These are phyloP conservation scores for Lymantria dispar DNA, from an alignment of 2,888 invertebrate species.

Conservation along the genomic window DNA sequence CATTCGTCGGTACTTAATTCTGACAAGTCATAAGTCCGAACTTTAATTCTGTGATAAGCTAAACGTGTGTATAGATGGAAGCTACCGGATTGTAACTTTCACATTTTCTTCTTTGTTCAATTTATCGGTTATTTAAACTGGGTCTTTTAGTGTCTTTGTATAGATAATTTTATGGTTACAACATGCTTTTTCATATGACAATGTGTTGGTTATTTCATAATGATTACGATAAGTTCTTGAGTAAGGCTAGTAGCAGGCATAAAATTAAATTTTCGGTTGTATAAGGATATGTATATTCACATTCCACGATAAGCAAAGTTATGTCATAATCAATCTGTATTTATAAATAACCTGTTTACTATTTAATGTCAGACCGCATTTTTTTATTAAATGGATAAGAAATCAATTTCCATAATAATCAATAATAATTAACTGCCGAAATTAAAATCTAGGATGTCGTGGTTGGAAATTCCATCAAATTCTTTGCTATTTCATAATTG, in stretches of 20 bases:
- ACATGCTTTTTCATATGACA: conserved; percentile 9
- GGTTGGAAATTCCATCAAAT: too few relatives aligned
- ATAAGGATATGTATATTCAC: not conserved
- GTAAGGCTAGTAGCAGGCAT: not conserved
- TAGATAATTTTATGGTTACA: conserved; percentile 28
- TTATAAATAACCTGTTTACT: too few relatives aligned
- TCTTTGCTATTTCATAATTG: too few relatives aligned
- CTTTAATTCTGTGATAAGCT: conserved; percentile 77
- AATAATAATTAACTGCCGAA: too few relatives aligned
- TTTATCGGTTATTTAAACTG: conserved; percentile 33
- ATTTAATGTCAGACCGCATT: too few relatives aligned
- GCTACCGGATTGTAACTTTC: conserved; percentile 71
- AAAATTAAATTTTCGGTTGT: not conserved
- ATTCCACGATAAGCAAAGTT: not conserved
- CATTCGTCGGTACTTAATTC: conserved; percentile 60
- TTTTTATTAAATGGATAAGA: too few relatives aligned
- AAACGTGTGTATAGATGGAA: conserved; percentile 59
- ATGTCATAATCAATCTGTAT: too few relatives aligned
- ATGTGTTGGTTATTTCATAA: conserved; percentile 25
- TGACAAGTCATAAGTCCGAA: conserved; percentile 72
- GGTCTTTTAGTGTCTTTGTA: conserved; percentile 25
- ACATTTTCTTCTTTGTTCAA: conserved; percentile 47
- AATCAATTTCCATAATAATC: too few relatives aligned
- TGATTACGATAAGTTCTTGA: conserved; percentile 19
- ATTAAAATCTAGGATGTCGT: too few relatives aligned